Evolutionary conservation across 2,113 vertebrate genomes (phyloP).

Genomic region (Candoia aspera): DNA sequence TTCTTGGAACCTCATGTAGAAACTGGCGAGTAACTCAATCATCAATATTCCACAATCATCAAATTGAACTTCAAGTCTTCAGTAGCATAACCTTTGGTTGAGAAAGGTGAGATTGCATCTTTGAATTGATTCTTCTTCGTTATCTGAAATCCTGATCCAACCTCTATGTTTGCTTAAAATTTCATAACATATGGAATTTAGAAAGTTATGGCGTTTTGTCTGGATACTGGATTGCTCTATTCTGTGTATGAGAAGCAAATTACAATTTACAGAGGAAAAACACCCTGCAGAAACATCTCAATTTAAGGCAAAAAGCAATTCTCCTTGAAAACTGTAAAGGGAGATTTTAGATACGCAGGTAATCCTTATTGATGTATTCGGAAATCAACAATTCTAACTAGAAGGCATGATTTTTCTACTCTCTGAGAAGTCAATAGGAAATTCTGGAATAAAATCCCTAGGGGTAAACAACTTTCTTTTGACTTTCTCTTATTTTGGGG

Average conservation of each 20-base stretch:
- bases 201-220: background rate
- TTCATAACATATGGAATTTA: background rate
- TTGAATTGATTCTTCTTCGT: background rate
- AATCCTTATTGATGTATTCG: constrained; percentile 25
- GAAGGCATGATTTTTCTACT: constrained; percentile 21
- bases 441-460: constrained; percentile 17
- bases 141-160: background rate
- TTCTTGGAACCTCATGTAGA: background rate
- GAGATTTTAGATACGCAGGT: constrained; percentile 25
- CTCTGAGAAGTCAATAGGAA: constrained; percentile 41
- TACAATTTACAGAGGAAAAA: background rate
- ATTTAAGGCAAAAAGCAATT: constrained; percentile 29
- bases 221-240: background rate
- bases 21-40: background rate
- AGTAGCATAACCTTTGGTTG: background rate
- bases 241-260: background rate
- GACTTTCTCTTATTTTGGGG: background rate
- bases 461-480: constrained; percentile 1
- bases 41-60: background rate
- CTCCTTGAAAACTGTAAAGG: constrained; percentile 28
- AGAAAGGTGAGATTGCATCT: background rate
- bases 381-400: constrained; percentile 32
- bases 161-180: background rate
- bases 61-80: background rate
- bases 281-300: constrained; percentile 6